Evolutionary conservation across 2,113 vertebrate species (phyloP).

Genomic region (Pristiophorus japonicus): DNA sequence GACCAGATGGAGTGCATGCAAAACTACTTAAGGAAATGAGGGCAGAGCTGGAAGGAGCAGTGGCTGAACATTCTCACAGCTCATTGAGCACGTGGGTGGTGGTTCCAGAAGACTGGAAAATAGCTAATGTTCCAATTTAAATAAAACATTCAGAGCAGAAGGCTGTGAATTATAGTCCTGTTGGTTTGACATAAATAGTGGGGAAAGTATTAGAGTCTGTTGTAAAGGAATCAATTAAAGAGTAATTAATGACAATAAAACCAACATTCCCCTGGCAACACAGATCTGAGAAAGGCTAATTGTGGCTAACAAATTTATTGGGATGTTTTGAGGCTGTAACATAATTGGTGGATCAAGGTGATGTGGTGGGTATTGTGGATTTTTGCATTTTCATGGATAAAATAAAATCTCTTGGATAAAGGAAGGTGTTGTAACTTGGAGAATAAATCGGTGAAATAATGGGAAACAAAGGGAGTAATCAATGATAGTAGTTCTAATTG

Average conservation of each 20-base stretch:
- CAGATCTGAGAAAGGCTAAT: not conserved
- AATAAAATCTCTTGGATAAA: slow-evolving; percentile 9
- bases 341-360: not conserved
- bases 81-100: slow-evolving; percentile 25
- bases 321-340: not conserved
- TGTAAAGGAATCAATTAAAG: slow-evolving; percentile 31
- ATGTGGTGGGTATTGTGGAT: not conserved
- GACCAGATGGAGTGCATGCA: slow-evolving; percentile 31
- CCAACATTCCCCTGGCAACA: slow-evolving; percentile 8
- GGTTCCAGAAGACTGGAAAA: slow-evolving; percentile 30
- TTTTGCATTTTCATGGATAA: not conserved
- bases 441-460: slow-evolving; percentile 18
- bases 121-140: slow-evolving; percentile 33
- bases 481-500: slow-evolving; percentile 23
- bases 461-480: slow-evolving; percentile 22
- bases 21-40: slow-evolving; percentile 34
- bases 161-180: slow-evolving; percentile 8
- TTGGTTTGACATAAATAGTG: slow-evolving; percentile 24
- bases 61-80: slow-evolving; percentile 23
- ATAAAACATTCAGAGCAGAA: slow-evolving; percentile 24
- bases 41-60: slow-evolving; percentile 20
- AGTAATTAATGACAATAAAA: not conserved
- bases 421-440: not conserved
- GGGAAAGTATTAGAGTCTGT: slow-evolving; percentile 4
- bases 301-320: slow-evolving; percentile 20